phyloP scores from a whole-genome alignment of 2,888 invertebrate genomes.

The Tillus elongatus region DNA sequence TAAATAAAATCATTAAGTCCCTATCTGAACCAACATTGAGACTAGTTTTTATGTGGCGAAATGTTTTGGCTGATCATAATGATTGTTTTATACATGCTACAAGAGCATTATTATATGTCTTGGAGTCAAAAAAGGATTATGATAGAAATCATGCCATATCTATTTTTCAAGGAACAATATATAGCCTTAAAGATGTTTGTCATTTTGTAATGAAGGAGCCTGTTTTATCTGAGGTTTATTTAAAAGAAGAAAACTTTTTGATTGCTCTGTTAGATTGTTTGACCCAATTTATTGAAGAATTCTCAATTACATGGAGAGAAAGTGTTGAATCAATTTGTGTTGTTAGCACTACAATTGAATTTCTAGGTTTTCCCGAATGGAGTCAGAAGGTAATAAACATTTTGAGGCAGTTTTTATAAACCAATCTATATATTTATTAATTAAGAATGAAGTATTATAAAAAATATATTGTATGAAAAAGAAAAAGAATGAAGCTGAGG shows the following conservation, averaged over 20 bases:
- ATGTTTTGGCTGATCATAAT: too few relatives aligned
- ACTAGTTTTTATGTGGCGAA: constrained; percentile 37
- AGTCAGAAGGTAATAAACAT: constrained; percentile 42
- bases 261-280: constrained; percentile 59
- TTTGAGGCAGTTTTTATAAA: too few relatives aligned
- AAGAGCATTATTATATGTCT: too few relatives aligned
- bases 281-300: constrained; percentile 55
- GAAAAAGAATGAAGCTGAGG: too few relatives aligned
- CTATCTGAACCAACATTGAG: constrained; percentile 54
- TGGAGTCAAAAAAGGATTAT: too few relatives aligned
- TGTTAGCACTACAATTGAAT: constrained; percentile 45
- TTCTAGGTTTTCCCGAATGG: constrained; percentile 47
- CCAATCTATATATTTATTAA: too few relatives aligned
- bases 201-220: constrained; percentile 24
- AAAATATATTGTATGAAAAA: too few relatives aligned
- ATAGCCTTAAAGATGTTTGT: constrained; percentile 50
- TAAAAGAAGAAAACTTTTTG: constrained; percentile 28
- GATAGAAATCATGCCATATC: constrained; percentile 50
- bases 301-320: constrained; percentile 68
- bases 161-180: constrained; percentile 54
- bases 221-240: constrained; percentile 6
- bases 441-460: too few relatives aligned
- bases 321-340: constrained; percentile 67
- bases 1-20: constrained; percentile 51
- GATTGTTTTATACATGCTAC: too few relatives aligned